phyloP scores from a whole-genome alignment of 1,140 invertebrate species.

The Eueides isabella region DNA sequence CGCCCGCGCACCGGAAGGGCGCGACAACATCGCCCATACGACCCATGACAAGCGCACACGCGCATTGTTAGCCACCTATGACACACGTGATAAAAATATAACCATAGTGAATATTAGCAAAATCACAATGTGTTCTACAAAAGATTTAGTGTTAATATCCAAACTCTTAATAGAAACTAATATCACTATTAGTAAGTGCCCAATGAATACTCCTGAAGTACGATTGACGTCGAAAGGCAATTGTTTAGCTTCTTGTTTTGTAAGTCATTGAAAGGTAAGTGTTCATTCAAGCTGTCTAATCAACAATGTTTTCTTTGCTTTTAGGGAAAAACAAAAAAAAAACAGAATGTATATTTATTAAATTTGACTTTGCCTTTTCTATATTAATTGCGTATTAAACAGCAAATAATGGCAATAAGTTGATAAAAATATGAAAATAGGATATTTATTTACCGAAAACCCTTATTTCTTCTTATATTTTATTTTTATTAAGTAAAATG shows the following conservation, averaged over 20 bases:
- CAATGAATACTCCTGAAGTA: constrained; percentile 29
- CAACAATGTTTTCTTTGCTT: constrained; percentile 10
- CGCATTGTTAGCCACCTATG: constrained; percentile 52
- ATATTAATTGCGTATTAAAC: constrained; percentile 15
- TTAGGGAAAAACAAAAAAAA: neutral
- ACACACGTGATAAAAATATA: constrained; percentile 53
- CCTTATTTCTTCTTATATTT: neutral
- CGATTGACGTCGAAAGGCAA: constrained; percentile 56
- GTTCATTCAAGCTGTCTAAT: constrained; percentile 33
- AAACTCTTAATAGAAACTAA: neutral
- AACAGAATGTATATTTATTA: no score
- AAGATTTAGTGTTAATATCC: neutral
- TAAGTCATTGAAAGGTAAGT: constrained; percentile 45
- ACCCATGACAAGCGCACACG: constrained; percentile 69
- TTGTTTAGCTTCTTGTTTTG: constrained; percentile 38
- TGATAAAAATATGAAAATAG: constrained; percentile 18
- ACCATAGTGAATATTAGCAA: constrained; percentile 6
- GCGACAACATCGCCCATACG: constrained; percentile 69
- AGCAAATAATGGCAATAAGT: no score
- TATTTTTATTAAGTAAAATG: constrained; percentile 7
- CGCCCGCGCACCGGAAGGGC: constrained; percentile 74
- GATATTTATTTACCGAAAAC: neutral
- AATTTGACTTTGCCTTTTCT: neutral
- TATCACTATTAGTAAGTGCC: constrained; percentile 23
- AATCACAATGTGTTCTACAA: neutral